Conservation (phyloP, 2,797 vertebrate species). For the Spinus pinus region DNA sequence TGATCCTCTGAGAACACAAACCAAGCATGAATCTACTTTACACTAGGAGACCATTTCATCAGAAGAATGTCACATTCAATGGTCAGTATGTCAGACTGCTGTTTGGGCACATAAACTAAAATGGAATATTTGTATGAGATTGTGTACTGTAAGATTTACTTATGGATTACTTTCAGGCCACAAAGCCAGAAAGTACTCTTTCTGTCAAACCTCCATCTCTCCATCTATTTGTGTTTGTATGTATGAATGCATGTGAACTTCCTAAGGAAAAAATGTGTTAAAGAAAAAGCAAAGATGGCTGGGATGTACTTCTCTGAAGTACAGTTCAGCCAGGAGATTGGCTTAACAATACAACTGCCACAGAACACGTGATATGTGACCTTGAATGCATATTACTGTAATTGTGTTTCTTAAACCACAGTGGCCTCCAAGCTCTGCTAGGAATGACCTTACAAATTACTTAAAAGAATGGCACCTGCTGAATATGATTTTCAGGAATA, state of each 20-base stretch:
- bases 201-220: neutral
- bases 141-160: neutral
- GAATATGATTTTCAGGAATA: neutral
- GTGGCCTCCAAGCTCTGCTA: neutral
- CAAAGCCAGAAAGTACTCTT: neutral
- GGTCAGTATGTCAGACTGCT: neutral
- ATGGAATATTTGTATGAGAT: neutral
- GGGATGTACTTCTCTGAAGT: neutral
- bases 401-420: neutral
- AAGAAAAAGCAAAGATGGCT: neutral
- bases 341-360: neutral
- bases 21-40: neutral
- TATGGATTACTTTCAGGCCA: neutral
- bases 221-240: neutral
- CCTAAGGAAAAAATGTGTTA: neutral
- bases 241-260: neutral
- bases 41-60: neutral
- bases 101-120: neutral
- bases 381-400: neutral
- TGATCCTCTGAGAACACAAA: neutral
- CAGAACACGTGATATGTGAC: neutral
- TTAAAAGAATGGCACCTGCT: neutral
- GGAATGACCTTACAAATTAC: neutral
- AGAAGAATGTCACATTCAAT: neutral
- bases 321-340: neutral